These are phyloP conservation scores for Oscheius myriophilus DNA, from an alignment of 2,888 invertebrate genomes.

Conservation along the genomic window DNA sequence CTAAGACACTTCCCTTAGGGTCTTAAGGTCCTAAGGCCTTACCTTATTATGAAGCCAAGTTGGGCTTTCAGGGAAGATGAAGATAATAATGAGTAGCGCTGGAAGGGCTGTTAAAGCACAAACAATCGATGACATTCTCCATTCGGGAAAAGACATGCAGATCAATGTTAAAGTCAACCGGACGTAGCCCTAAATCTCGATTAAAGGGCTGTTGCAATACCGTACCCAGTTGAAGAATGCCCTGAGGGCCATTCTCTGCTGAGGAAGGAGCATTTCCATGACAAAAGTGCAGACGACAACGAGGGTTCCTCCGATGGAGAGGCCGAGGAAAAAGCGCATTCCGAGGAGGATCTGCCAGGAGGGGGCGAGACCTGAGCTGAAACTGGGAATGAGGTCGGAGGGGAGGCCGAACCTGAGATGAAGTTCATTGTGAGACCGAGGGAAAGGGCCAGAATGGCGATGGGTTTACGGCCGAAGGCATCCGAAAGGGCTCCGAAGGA, in stretches of 20 bases:
- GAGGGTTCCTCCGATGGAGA: slow-evolving; percentile 59
- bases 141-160: slow-evolving; percentile 61
- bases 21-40: neutral
- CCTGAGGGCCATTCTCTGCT: slow-evolving; percentile 68
- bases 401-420: slow-evolving; percentile 45
- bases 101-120: slow-evolving; percentile 61
- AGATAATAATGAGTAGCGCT: slow-evolving; percentile 62
- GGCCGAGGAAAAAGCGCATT: slow-evolving; percentile 46
- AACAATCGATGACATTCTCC: slow-evolving; percentile 60
- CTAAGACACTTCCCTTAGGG: slow-evolving; percentile 25
- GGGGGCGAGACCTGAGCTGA: slow-evolving; percentile 14
- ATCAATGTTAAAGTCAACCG: slow-evolving; percentile 63
- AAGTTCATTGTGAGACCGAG: slow-evolving; percentile 55
- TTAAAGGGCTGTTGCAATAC: neutral
- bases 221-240: slow-evolving; percentile 69
- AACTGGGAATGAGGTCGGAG: neutral
- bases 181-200: slow-evolving; percentile 45
- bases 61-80: slow-evolving; percentile 68
- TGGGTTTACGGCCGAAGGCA: slow-evolving; percentile 52
- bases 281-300: slow-evolving; percentile 68
- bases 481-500: slow-evolving; percentile 60
- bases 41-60: slow-evolving; percentile 68
- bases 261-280: slow-evolving; percentile 68
- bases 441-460: slow-evolving; percentile 52
- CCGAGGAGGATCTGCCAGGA: slow-evolving; percentile 22